phyloP scores from a whole-genome alignment of 2,888 invertebrate genomes.

The Cheilosia variabilis region DNA sequence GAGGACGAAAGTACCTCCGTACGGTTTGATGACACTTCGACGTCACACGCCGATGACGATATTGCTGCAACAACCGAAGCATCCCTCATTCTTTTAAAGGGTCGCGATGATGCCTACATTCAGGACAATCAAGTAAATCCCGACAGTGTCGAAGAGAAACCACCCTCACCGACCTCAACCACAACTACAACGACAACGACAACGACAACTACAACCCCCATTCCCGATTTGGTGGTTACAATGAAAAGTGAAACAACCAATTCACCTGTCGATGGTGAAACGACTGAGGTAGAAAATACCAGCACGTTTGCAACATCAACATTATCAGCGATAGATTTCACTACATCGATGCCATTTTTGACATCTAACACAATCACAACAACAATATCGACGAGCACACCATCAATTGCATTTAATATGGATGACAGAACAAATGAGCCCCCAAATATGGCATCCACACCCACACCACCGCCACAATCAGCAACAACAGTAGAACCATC shows the following conservation, averaged over 20 bases:
- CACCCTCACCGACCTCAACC: conserved; percentile 65
- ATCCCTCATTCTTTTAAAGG: not conserved
- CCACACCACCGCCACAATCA: conserved; percentile 43
- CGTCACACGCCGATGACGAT: conserved; percentile 28
- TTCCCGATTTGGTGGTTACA: conserved; percentile 17
- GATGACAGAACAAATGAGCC: conserved; percentile 56
- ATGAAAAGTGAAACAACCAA: conserved; percentile 55
- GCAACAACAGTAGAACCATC: conserved; percentile 28
- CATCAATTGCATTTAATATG: conserved; percentile 56
- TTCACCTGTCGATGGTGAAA: conserved; percentile 46
- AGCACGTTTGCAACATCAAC: conserved; percentile 59
- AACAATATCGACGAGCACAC: conserved; percentile 53
- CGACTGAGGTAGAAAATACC: conserved; percentile 51
- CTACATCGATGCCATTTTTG: conserved; percentile 65
- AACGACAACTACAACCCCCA: conserved; percentile 31
- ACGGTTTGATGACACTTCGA: conserved; percentile 4
- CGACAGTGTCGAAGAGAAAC: conserved; percentile 40
- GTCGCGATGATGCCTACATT: conserved; percentile 36
- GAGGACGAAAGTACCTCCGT: conserved; percentile 23
- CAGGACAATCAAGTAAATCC: conserved; percentile 77
- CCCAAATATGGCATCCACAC: conserved; percentile 41
- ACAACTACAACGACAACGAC: conserved; percentile 28
- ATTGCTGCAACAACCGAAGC: conserved; percentile 21
- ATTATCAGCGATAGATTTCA: conserved; percentile 57
- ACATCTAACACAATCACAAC: conserved; percentile 54